phyloP scores from a whole-genome alignment of 2,888 invertebrate species.

The Troides oblongomaculatus region DNA sequence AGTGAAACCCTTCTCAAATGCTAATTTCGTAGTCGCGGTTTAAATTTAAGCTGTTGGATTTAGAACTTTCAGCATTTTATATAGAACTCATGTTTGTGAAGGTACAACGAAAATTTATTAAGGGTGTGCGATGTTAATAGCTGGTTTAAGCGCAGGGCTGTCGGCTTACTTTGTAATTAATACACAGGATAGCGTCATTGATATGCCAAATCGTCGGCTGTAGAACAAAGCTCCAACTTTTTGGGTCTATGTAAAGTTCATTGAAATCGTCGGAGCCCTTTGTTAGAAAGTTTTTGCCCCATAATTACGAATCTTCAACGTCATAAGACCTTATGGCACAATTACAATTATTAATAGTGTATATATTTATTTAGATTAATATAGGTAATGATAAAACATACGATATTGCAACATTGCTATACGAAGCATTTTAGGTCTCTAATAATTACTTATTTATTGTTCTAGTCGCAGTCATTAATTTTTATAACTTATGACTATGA shows the following conservation, averaged over 20 bases:
- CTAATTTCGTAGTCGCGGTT: conserved; percentile 48
- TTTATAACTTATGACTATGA: too few species aligned
- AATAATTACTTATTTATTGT: too few species aligned
- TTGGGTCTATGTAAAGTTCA: conserved; percentile 7
- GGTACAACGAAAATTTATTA: conserved; percentile 41
- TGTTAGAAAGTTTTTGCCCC: conserved; percentile 1
- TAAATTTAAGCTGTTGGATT: conserved; percentile 31
- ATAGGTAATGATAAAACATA: too few species aligned
- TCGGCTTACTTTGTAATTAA: conserved; percentile 73
- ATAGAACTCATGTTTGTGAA: conserved; percentile 41
- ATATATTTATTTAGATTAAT: too few species aligned
- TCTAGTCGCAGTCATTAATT: too few species aligned
- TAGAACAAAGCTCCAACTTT: conserved; percentile 38
- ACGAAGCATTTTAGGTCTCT: too few species aligned
- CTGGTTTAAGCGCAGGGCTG: conserved; percentile 59
- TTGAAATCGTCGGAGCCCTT: conserved; percentile 3
- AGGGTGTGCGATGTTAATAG: conserved; percentile 66
- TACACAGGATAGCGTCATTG: conserved; percentile 71
- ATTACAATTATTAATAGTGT: too few species aligned
- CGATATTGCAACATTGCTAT: too few species aligned
- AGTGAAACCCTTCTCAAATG: conserved; percentile 53
- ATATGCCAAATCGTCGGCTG: conserved; percentile 68
- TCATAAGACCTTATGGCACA: neutral
- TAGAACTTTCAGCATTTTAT: conserved; percentile 34
- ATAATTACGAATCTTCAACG: neutral